Conservation (phyloP, 1,140 invertebrate species). For the Ladona fulva region DNA sequence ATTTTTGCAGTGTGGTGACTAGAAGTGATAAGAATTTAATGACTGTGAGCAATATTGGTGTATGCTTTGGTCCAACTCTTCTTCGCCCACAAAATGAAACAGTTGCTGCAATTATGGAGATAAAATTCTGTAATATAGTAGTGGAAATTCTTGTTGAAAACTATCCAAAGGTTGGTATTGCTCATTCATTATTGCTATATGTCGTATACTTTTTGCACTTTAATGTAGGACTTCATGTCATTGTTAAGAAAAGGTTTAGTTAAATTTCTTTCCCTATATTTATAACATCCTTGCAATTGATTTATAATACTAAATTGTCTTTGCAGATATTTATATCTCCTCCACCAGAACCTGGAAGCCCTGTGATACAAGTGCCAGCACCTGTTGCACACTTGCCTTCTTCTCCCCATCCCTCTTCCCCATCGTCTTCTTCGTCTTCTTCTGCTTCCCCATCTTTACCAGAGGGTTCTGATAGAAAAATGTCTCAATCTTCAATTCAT, state of each 20-base stretch:
- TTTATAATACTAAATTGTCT: not conserved
- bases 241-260: too few relatives aligned
- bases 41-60: constrained; percentile 92
- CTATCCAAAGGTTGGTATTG: constrained; percentile 61
- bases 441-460: not conserved
- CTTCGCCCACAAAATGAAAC: constrained; percentile 91
- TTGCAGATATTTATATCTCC: not conserved
- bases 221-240: too few relatives aligned
- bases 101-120: constrained; percentile 94
- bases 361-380: not conserved
- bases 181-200: too few relatives aligned
- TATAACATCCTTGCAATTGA: too few relatives aligned
- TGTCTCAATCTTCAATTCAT: not conserved
- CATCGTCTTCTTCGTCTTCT: not conserved
- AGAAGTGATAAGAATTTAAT: constrained; percentile 88
- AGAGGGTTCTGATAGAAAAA: not conserved
- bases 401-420: not conserved
- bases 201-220: too few relatives aligned
- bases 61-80: constrained; percentile 98
- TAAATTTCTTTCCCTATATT: too few relatives aligned
- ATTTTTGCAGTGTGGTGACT: constrained; percentile 62
- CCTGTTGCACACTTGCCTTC: not conserved
- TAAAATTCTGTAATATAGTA: constrained; percentile 97
- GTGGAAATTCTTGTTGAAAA: constrained; percentile 94
- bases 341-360: not conserved